These are phyloP conservation scores for Abrostola triplasia DNA, from an alignment of 2,888 invertebrate species.

Conservation along the genomic window DNA sequence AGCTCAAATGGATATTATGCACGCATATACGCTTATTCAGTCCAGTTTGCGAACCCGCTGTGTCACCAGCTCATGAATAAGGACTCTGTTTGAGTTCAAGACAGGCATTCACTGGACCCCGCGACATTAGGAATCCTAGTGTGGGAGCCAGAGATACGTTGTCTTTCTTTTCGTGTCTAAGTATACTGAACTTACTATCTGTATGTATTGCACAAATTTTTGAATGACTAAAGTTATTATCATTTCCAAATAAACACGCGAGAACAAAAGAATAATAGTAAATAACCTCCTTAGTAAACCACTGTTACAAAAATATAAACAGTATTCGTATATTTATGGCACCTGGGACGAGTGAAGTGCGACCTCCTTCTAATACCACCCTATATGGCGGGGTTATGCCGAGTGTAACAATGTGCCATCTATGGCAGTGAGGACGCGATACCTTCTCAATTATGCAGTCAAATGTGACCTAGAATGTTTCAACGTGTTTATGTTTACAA, in stretches of 20 bases:
- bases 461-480: constrained; percentile 63
- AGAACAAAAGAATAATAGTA: background rate
- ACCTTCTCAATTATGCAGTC: constrained; percentile 62
- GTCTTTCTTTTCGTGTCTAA: no score
- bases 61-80: no score
- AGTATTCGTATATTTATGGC: constrained; percentile 6
- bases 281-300: constrained; percentile 3
- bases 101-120: no score
- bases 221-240: no score
- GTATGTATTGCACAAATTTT: no score
- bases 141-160: no score
- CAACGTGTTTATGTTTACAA: constrained; percentile 30
- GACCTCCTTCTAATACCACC: constrained; percentile 59
- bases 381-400: constrained; percentile 64
- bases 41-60: no score
- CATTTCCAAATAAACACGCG: background rate
- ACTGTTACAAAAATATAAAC: background rate
- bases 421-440: constrained; percentile 63
- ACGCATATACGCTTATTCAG: no score
- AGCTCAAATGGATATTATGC: no score
- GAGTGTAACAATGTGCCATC: constrained; percentile 59
- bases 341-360: constrained; percentile 35
- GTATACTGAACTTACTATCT: no score
- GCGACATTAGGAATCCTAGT: no score
- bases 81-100: no score